These are phyloP conservation scores for Geotrypetes seraphini DNA, from an alignment of 2,797 vertebrate genomes.

Conservation along the genomic window DNA sequence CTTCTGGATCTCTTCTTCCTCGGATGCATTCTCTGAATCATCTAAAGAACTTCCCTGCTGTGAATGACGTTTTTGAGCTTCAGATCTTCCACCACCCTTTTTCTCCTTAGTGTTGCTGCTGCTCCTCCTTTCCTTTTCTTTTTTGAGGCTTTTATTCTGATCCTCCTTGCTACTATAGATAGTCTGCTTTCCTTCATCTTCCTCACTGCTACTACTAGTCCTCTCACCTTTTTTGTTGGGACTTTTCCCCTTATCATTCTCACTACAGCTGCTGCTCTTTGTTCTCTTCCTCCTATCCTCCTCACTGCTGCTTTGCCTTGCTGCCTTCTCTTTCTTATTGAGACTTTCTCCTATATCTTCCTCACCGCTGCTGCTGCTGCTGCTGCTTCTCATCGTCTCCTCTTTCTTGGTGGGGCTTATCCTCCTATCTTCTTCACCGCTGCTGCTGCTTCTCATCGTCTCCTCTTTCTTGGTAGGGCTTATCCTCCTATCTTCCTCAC, in stretches of 20 bases:
- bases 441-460: not conserved
- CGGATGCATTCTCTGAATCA: too few species aligned
- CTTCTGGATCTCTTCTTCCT: too few species aligned
- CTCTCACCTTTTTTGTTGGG: constrained; percentile 4
- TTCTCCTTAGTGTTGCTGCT: too few species aligned
- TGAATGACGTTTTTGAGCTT: too few species aligned
- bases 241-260: not conserved
- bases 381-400: not conserved
- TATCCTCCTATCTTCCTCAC: not conserved
- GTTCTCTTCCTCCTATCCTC: not conserved
- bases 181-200: not conserved
- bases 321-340: not conserved
- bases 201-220: not conserved
- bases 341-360: not conserved
- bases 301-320: not conserved
- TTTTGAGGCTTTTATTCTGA: not conserved
- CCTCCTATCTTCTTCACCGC: not conserved
- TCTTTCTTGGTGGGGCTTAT: not conserved
- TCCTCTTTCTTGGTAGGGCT: not conserved
- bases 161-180: too few species aligned
- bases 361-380: not conserved
- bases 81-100: too few species aligned
- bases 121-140: not conserved
- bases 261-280: not conserved
- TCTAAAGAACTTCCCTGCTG: too few species aligned